A percentile compares a stretch with the other conserved stretches of the same genome.
Evolutionary conservation across 2,113 vertebrate species (phyloP).

Genomic region (Crocuta crocuta): DNA sequence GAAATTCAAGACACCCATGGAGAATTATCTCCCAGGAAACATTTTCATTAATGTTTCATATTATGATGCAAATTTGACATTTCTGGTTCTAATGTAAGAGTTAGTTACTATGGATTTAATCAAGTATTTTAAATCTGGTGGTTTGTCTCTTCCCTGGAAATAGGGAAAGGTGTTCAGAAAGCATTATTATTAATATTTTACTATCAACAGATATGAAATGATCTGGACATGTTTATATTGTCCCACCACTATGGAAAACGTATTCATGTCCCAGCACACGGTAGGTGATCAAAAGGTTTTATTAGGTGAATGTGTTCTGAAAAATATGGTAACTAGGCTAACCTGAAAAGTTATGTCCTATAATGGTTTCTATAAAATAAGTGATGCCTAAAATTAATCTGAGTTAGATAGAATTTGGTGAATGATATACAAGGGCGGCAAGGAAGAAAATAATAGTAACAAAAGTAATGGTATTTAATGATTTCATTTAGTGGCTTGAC

Average conservation of each 20-base stretch:
- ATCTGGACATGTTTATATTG: neutral
- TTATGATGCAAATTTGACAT: conserved; percentile 74
- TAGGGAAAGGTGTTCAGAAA: neutral
- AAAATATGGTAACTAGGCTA: neutral
- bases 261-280: neutral
- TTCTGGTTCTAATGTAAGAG: conserved; percentile 66
- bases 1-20: conserved; percentile 6
- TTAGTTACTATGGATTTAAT: conserved; percentile 58
- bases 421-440: neutral
- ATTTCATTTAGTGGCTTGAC: neutral
- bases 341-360: neutral
- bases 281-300: neutral
- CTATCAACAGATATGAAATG: conserved; percentile 14
- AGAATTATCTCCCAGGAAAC: conserved; percentile 60
- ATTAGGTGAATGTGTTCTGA: neutral
- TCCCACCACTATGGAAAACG: neutral
- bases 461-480: neutral
- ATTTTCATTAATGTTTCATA: conserved; percentile 72
- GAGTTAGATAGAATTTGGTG: neutral
- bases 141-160: conserved; percentile 37
- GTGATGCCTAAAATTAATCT: neutral
- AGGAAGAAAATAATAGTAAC: neutral
- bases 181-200: conserved; percentile 32
- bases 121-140: conserved; percentile 1
- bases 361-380: neutral